Evolutionary conservation across 2,888 invertebrate genomes (phyloP).

Genomic region (Thymelicus sylvestris): DNA sequence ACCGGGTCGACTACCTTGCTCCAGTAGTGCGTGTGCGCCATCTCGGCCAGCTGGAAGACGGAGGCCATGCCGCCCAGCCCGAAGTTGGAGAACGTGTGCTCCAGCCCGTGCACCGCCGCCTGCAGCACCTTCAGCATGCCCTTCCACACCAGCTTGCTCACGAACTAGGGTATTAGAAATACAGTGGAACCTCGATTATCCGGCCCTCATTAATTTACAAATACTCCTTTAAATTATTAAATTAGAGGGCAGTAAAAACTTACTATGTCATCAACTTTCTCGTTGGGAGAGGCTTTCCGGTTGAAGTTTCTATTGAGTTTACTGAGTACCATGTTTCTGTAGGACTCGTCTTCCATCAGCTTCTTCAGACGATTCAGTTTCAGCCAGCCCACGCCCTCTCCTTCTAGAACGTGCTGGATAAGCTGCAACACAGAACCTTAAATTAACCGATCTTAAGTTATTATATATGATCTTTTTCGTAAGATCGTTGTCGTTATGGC

Average conservation of each 20-base stretch:
- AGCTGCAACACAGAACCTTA: slow-evolving; percentile 75
- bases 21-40: slow-evolving; percentile 99
- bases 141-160: slow-evolving; percentile 96
- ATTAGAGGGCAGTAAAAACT: slow-evolving; percentile 57
- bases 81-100: slow-evolving; percentile 95
- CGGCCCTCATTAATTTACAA: no score
- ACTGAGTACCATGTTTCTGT: slow-evolving; percentile 97
- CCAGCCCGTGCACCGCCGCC: slow-evolving; percentile 95
- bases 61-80: slow-evolving; percentile 99
- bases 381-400: slow-evolving; percentile 98
- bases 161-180: slow-evolving; percentile 84
- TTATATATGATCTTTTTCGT: no score
- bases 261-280: slow-evolving; percentile 99
- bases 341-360: slow-evolving; percentile 99
- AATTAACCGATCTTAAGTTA: no score
- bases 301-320: slow-evolving; percentile 97
- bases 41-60: slow-evolving; percentile 98
- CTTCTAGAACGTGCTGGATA: slow-evolving; percentile 92
- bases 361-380: slow-evolving; percentile 96
- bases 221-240: no score
- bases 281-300: slow-evolving; percentile 96
- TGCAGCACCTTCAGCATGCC: slow-evolving; percentile 97
- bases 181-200: no score
- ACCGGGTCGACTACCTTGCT: slow-evolving; percentile 80
- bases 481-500: no score